Evolutionary conservation across 2,888 invertebrate genomes (phyloP).

Genomic region (Galeruca laticollis): DNA sequence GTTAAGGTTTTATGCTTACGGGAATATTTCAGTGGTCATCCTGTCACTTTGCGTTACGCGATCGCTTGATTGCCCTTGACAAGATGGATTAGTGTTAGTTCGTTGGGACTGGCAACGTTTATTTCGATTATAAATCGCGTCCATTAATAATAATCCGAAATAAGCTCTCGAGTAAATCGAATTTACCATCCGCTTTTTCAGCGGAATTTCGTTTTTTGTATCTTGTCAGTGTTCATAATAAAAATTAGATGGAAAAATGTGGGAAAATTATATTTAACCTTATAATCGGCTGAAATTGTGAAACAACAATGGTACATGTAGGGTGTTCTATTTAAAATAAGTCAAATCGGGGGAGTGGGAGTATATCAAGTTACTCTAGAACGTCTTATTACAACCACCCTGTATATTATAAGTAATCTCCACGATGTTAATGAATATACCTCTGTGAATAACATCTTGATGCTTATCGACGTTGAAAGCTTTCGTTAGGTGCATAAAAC

Average conservation of each 20-base stretch:
- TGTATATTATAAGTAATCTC: too few species aligned
- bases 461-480: too few species aligned
- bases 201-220: conserved; percentile 12
- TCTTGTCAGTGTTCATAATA: conserved; percentile 9
- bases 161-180: conserved; percentile 30
- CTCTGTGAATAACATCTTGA: too few species aligned
- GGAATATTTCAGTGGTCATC: conserved; percentile 56
- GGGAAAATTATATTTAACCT: too few species aligned
- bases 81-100: conserved; percentile 53
- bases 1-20: conserved; percentile 48
- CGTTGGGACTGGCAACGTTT: conserved; percentile 39
- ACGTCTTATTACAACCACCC: too few species aligned
- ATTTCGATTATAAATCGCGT: conserved; percentile 41
- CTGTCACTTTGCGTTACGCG: conserved; percentile 57
- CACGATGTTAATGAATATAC: too few species aligned
- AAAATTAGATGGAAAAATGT: not conserved
- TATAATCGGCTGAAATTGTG: too few species aligned
- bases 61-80: conserved; percentile 57
- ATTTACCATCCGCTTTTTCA: conserved; percentile 14
- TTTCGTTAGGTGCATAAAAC: too few species aligned
- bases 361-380: too few species aligned
- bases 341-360: too few species aligned
- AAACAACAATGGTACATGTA: too few species aligned
- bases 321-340: too few species aligned
- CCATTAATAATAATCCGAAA: conserved; percentile 38